Base-by-base conservation (phyloP, 1,140 invertebrate genomes). In the Aphidius ervi region DNA sequence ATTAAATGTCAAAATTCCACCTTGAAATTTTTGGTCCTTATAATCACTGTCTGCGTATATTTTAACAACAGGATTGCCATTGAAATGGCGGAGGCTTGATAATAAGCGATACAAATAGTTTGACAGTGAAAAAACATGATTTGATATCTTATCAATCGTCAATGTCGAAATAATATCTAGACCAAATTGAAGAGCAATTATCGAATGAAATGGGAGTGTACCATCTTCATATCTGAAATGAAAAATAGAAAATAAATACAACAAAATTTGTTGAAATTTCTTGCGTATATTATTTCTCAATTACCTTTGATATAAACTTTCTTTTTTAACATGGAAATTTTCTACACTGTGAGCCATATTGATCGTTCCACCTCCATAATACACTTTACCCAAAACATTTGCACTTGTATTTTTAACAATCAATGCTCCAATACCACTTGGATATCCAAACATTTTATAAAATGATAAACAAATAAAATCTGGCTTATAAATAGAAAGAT, bases 381-480 rank as follows among this genome's bases (percentile, higher is more conserved):
- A 97, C 48, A 76, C 81, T 81, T 89, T 93, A 9, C 85, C 77
- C 50, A 97, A 78, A 23, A 86, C 72, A 68, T 83, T 40, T 4
- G 81, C 79, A 66, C 86, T 88, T 2, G 77, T 74, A 70, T 91
- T 91, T 67, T 83, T 86, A 0, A 98, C 87, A 52, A 98, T 69
- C 4, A 98, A 74, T 45, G 92, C 94, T 40, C 95, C 96, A 65
- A 92, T 75, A n/a, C 91, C 96, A 59, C 95, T 97, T 6, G 97
- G 96, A 80, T 90, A 97, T 5, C 97, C 97, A 83, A 99, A 98
- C 70, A 99, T 93, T 84, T 99, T 99, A 79, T 98, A 98, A 81
- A 98, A 98, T 2, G 96, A 98, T 5, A 98, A 45, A 54, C 86
- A 87, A 0, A 97, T 85, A 83, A 97, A 98, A 78, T 98, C 94